Evolutionary conservation across 1,140 invertebrate species (phyloP), one percentile per base, ranked within the genome.

Genomic region (Colletes latitarsis): DNA sequence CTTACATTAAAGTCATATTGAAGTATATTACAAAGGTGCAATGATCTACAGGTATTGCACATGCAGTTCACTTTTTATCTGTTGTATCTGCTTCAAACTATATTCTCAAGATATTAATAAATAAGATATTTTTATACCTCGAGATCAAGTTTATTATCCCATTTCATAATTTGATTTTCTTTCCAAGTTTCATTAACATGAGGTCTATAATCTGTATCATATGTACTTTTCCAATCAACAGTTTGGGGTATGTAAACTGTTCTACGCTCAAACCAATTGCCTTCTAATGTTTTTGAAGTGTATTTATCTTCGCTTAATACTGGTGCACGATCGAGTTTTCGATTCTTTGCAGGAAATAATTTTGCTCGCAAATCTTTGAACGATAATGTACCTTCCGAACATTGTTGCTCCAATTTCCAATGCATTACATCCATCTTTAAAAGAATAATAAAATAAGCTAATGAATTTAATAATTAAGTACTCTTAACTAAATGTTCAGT

Each of bases 201-300:
- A 52, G 19, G 9, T 62, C 53, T 79, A 67, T 80, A 84, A 74
- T 84, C 67, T n/a, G 19, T n/a, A 30, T 82, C 76, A 15, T 87
- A 89, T n/a, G 55, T 63, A 41, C 74, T 83, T 68, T 43, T 82
- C 84, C 84, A 88, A 67, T 86, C 52, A 73, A 84, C 55, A 5
- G 15, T 19, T 52, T 52, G 21, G 21, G 58, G 46, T 30, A 19
- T 68, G 57, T 21, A 63, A 41, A 41, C 21, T 19, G 57, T 46
- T 57, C 82, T 78, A 55, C 77, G 80, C 9, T 89, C 84, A 69
- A 82, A 79, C 88, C 86, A 88, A 87, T 89, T 84, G 17, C 86
- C 88, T 43, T 66, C 64, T 46, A 89, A 74, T 63, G 88, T 86
- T 79, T 82, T 82, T 17, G 75, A 10, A 21, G 57, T 68, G 55